Conservation (phyloP, 2,113 vertebrate species). For the Sorex fumeus region DNA sequence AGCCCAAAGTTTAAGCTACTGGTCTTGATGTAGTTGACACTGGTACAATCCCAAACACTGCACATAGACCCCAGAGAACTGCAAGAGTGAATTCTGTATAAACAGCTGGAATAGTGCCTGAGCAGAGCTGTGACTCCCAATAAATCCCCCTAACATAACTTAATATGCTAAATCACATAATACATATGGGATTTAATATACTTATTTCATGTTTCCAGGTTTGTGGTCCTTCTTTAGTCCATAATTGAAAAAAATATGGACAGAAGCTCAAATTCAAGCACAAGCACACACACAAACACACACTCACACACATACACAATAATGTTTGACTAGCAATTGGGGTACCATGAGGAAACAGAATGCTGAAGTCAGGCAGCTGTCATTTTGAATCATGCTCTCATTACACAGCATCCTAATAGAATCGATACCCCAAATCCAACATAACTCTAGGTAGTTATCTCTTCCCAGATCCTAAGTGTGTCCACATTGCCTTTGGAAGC, state of each 20-base stretch:
- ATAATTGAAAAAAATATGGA: background rate
- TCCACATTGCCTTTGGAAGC: background rate
- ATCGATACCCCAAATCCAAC: background rate
- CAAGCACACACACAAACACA: background rate
- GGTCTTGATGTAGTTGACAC: no score
- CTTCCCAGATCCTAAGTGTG: background rate
- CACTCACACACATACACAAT: no score
- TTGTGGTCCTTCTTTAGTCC: background rate
- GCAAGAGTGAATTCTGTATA: no score
- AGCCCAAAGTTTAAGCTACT: no score
- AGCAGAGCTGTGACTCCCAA: no score
- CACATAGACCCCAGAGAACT: no score
- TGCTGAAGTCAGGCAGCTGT: background rate
- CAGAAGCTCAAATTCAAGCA: background rate
- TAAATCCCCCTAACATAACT: no score
- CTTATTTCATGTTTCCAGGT: background rate
- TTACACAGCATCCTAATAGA: background rate
- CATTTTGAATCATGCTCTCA: conserved; percentile 5
- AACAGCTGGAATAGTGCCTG: no score
- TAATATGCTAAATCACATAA: no score
- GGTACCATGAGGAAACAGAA: background rate
- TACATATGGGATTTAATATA: background rate
- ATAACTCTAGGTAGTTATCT: background rate
- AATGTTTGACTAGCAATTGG: background rate
- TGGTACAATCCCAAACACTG: no score